phyloP scores from a whole-genome alignment of 2,797 vertebrate species.

The Pampus argenteus region DNA sequence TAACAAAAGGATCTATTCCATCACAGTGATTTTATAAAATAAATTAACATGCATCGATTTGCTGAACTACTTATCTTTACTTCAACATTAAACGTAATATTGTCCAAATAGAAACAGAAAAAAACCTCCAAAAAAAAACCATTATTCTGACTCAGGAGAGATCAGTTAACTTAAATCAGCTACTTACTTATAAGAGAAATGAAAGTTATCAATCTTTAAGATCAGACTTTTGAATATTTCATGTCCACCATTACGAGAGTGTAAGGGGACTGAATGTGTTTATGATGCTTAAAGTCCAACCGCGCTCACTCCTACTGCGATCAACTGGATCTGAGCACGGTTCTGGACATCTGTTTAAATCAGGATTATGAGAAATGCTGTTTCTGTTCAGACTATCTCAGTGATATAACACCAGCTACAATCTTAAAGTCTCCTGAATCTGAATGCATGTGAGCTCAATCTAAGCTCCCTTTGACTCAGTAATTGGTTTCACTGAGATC shows the following conservation, averaged over 20 bases:
- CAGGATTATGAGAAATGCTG: constrained; percentile 50
- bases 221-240: constrained; percentile 48
- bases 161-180: too few relatives aligned
- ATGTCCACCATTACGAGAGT: constrained; percentile 26
- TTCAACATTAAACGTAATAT: too few relatives aligned
- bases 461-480: constrained; percentile 67
- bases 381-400: constrained; percentile 28
- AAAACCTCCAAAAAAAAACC: too few relatives aligned
- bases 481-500: constrained; percentile 78
- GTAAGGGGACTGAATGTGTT: constrained; percentile 15
- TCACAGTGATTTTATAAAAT: not conserved
- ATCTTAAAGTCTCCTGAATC: constrained; percentile 48
- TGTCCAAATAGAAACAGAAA: too few relatives aligned
- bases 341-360: constrained; percentile 44
- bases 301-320: constrained; percentile 7
- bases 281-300: constrained; percentile 26
- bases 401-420: constrained; percentile 30
- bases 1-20: too few relatives aligned
- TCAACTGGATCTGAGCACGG: constrained; percentile 40
- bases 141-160: too few relatives aligned
- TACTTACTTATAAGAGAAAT: constrained; percentile 28
- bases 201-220: constrained; percentile 40
- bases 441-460: constrained; percentile 53
- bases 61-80: not conserved
- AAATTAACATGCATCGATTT: not conserved